Conservation (phyloP, 2,797 vertebrate genomes). For the Merluccius polli region DNA sequence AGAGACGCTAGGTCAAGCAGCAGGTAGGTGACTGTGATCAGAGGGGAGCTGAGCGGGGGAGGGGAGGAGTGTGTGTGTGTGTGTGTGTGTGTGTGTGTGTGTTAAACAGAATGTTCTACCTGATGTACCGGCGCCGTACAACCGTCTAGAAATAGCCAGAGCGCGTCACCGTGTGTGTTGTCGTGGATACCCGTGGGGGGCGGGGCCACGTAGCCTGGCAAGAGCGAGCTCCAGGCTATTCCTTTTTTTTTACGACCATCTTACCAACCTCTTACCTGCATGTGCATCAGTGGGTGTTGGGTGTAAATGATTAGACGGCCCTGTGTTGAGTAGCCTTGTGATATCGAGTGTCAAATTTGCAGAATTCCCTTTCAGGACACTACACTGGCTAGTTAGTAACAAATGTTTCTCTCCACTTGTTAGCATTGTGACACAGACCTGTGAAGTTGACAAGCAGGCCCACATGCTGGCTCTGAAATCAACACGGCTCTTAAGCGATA, state of each 20-base stretch:
- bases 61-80: too few relatives aligned
- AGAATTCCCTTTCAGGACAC: background rate
- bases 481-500: too few relatives aligned
- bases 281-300: background rate
- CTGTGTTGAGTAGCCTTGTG: too few relatives aligned
- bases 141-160: background rate
- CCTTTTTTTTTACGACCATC: background rate
- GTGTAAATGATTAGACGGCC: background rate
- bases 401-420: too few relatives aligned
- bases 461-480: too few relatives aligned
- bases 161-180: background rate
- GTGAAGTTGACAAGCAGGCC: too few relatives aligned
- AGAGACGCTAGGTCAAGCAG: background rate
- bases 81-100: background rate
- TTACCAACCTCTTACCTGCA: background rate
- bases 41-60: background rate
- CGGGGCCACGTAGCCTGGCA: background rate
- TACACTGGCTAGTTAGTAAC: too few relatives aligned
- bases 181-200: background rate
- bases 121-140: background rate
- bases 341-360: background rate
- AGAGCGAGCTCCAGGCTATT: background rate
- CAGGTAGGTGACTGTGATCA: background rate
- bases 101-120: background rate
- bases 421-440: too few relatives aligned